Evolutionary conservation across 2,888 invertebrate species (phyloP).

Genomic region (Acanthoscelides obtectus): DNA sequence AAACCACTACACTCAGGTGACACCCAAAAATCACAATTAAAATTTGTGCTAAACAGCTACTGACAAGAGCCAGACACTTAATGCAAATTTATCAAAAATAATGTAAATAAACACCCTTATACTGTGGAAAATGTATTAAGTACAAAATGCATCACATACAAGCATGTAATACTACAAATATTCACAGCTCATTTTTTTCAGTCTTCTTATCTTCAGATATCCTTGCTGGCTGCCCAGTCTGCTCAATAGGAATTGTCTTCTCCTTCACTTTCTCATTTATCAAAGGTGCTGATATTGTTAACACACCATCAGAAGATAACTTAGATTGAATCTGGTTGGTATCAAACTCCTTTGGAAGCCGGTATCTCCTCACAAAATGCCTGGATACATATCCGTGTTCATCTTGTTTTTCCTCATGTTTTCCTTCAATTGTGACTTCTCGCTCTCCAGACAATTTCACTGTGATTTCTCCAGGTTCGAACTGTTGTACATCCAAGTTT

Average conservation of each 20-base stretch:
- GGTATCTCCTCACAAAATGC: constrained; percentile 70
- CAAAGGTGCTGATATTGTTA: constrained; percentile 62
- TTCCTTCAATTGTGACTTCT: constrained; percentile 67
- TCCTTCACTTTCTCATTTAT: constrained; percentile 9
- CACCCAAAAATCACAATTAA: no score
- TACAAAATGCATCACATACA: no score
- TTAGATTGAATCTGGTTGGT: constrained; percentile 66
- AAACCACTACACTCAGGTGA: no score
- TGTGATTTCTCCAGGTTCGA: constrained; percentile 20
- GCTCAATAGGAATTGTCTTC: constrained; percentile 14
- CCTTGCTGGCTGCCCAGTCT: constrained; percentile 17
- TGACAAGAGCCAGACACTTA: no score
- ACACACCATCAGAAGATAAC: constrained; percentile 72
- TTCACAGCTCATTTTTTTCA: neutral
- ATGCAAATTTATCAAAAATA: no score
- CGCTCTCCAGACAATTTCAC: constrained; percentile 47
- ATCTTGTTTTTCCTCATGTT: constrained; percentile 71
- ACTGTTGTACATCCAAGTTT: constrained; percentile 20
- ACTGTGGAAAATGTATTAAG: no score
- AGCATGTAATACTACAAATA: neutral
- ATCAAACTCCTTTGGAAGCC: constrained; percentile 70
- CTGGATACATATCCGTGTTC: constrained; percentile 71
- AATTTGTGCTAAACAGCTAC: no score
- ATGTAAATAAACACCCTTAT: no score
- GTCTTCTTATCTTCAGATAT: constrained; percentile 4